These are phyloP conservation scores for Neoniphon sammara DNA, from an alignment of 2,797 vertebrate genomes.

Conservation along the genomic window DNA sequence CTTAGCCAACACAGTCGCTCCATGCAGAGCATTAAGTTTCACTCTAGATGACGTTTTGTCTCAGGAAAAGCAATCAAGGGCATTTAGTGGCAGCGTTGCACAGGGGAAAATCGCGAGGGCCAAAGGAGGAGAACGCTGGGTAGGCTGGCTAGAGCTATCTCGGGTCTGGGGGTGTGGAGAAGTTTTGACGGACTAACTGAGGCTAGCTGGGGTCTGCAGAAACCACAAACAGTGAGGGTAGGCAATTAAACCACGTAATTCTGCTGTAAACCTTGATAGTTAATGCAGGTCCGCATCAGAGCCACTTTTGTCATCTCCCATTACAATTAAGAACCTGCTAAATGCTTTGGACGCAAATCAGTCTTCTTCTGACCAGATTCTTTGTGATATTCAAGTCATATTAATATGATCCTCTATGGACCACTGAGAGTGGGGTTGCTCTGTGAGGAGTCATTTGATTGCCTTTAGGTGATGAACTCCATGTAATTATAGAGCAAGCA, in stretches of 20 bases:
- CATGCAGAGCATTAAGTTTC: constrained; percentile 58
- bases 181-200: constrained; percentile 16
- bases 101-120: constrained; percentile 45
- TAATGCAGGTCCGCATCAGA: constrained; percentile 44
- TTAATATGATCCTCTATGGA: constrained; percentile 15
- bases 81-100: constrained; percentile 33
- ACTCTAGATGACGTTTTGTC: constrained; percentile 58
- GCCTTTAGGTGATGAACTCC: neutral
- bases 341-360: constrained; percentile 9
- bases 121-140: constrained; percentile 58
- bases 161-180: constrained; percentile 1
- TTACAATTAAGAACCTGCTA: constrained; percentile 33
- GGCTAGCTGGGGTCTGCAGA: constrained; percentile 28
- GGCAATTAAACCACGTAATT: constrained; percentile 6
- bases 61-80: constrained; percentile 77
- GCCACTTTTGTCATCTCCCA: constrained; percentile 25
- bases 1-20: constrained; percentile 53
- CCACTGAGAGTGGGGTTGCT: neutral
- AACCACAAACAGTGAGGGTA: constrained; percentile 22
- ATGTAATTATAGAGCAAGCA: neutral
- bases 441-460: neutral
- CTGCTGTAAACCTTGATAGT: constrained; percentile 26
- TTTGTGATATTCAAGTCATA: constrained; percentile 16
- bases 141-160: constrained; percentile 40
- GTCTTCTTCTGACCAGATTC: constrained; percentile 17